Evolutionary conservation across 2,888 invertebrate genomes (phyloP).

Genomic region (Ophion slaviceki): DNA sequence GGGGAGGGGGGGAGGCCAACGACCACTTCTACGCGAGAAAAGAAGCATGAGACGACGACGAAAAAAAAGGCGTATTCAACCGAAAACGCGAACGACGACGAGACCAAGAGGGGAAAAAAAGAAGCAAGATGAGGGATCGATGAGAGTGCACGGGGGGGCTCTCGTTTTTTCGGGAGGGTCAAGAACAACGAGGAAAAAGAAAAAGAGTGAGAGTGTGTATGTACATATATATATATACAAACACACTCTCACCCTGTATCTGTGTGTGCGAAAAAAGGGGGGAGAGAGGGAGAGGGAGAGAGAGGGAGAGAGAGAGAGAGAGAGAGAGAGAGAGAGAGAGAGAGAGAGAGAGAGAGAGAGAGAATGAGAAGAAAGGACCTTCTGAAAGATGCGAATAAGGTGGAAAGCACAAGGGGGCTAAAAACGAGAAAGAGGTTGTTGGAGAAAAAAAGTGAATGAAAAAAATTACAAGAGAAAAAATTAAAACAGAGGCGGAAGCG

Average conservation of each 20-base stretch:
- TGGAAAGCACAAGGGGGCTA: neutral
- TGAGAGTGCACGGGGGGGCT: conserved; percentile 47
- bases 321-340: conserved; percentile 1
- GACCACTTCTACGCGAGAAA: conserved; percentile 54
- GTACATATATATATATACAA: no score
- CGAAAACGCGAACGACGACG: conserved; percentile 46
- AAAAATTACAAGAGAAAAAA: no score
- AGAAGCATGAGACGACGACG: conserved; percentile 63
- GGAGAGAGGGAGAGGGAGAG: no score
- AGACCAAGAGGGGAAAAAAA: conserved; percentile 63
- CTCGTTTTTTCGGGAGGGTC: conserved; percentile 60
- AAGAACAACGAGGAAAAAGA: conserved; percentile 18
- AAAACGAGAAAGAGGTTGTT: no score
- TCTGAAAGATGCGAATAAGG: conserved; percentile 36
- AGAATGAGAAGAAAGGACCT: neutral
- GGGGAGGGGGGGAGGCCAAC: conserved; percentile 20
- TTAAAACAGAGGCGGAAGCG: conserved; percentile 1
- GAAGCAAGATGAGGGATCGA: conserved; percentile 48
- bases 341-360: neutral
- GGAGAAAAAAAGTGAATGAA: no score
- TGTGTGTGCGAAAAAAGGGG: no score
- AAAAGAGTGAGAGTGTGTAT: no score
- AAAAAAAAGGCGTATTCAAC: conserved; percentile 47
- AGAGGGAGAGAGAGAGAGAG: no score
- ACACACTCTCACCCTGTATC: no score